Base-by-base conservation (phyloP, 1,140 invertebrate genomes). In the Lasaia peninsularis region DNA sequence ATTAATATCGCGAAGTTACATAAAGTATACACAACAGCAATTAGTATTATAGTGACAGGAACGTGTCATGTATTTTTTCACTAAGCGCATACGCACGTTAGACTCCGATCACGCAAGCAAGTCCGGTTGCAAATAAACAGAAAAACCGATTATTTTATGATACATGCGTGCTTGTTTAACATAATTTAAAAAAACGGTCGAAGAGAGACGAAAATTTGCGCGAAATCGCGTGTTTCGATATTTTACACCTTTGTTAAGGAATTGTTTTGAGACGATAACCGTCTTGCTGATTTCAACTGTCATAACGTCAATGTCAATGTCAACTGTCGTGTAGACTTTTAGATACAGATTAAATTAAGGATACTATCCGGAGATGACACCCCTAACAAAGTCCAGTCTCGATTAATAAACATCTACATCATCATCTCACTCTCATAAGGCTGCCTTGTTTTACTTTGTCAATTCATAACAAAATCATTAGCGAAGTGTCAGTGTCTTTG, bases 21-120 rank as follows among this genome's bases (percentile, higher is more conserved):
- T 40, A 40, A 35, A 44, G 14, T 20, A 44, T 18, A 44, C 40
- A 44, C 40, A 44, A 33, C 37, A 28, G 48, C 31, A 35, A 60
- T 33, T 60, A 49, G 51, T 63, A 54, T 52, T 53, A 44, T 53
- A 58, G 54, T 63, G 56, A 63, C 61, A 55, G 52, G 37, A 58
- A 48, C 35, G 57, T 59, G 52, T 57, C 52, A 63, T 63, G 54
- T 50, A 18, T 63, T 60, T 59, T 61, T 62, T 62, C 49, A 20
- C 31, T 28, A 54, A 52, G 49, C 33, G 50, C 53, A 54, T 56
- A 56, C 60, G 58, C 52, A 54, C 51, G 56, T 55, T 58, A 62
- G 58, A 51, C 56, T 52, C 57, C 61, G 40, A 58, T 63, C 62
- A 67, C 65, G 65, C 62, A 56, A 67, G 57, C 37, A 58, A 63